Base-by-base conservation (phyloP, 2,113 vertebrate species). In the Crotophaga sulcirostris region DNA sequence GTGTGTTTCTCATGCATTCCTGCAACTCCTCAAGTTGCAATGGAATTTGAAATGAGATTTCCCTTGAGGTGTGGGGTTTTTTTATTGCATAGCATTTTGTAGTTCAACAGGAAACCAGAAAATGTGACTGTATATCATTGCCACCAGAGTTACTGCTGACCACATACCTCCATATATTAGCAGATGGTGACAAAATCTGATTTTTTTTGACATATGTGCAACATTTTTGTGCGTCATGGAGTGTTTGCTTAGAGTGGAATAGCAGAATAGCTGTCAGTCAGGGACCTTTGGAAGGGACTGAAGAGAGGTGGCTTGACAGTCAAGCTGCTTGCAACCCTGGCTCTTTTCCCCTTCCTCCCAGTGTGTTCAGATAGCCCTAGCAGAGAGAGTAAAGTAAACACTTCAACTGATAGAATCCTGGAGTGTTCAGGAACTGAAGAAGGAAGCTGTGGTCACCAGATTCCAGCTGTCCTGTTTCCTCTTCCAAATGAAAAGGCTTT, bases 401-500 rank as follows among this genome's bases (percentile, higher is more conserved):
- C 36, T 78, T 83, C 16, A 62, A 25, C 6, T 82, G 58, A 51
- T 85, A 67, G 67, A 54, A 56, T 87, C 70, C 77, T 58, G 45
- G 58, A 69, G 55, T 36, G n/a, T 58, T 83, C 91, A 82, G 78
- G 76, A 89, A 51, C 67, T 66, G 67, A 83, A 95, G 78, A 20
- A 52, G 79, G 75, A 91, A 76, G 24, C 74, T 72, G 62, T 89
- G 63, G 59, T 80, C 67, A 90, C 63, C 78, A 73, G 25, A 87
- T 91, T 83, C 81, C 70, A 91, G 58, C 84, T 96, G 91, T 91
- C 58, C 47, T 62, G 36, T 82, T 95, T 93, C 52, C 45, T 76
- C 23, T 87, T 78, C 49, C 55, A 87, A 81, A 90, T 89, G 51
- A 79, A 90, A 89, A 82, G 28, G 25, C 66, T 83, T 95, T 95